phyloP scores from a whole-genome alignment of 2,113 vertebrate species.

The Hippolais icterina region DNA sequence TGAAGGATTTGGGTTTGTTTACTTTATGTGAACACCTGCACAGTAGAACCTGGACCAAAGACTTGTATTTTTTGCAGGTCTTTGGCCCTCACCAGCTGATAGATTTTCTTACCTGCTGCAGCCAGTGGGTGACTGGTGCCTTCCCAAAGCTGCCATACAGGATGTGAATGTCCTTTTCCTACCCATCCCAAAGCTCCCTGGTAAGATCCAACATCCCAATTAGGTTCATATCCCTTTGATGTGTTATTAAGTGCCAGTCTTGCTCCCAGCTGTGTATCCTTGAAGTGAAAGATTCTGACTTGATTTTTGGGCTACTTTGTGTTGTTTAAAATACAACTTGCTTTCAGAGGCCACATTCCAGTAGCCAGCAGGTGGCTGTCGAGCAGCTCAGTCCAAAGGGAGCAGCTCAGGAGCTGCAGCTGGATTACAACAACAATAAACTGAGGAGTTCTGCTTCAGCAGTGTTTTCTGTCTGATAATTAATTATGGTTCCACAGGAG shows the following conservation, averaged over 20 bases:
- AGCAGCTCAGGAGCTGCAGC: neutral
- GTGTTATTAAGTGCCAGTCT: accelerated
- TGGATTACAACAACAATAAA: neutral
- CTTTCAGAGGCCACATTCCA: neutral
- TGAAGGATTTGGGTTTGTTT: neutral
- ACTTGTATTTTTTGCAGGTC: constrained; percentile 47
- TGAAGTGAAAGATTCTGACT: neutral
- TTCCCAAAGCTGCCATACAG: neutral
- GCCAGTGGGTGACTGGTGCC: neutral
- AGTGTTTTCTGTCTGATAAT: neutral
- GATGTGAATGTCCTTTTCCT: neutral
- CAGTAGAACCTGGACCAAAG: neutral
- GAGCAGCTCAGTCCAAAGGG: neutral
- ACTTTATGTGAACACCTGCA: neutral
- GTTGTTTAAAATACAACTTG: neutral
- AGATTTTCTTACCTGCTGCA: neutral
- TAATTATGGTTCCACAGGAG: neutral
- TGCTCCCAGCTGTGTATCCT: neutral
- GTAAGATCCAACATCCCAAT: neutral
- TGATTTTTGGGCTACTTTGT: neutral
- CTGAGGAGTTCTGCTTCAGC: neutral
- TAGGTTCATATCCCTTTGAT: neutral
- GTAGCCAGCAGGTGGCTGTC: constrained; percentile 56
- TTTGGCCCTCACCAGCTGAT: constrained; percentile 4
- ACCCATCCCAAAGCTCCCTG: neutral